A percentile compares a stretch with the other conserved stretches of the same genome.
These are phyloP conservation scores for Eupsilia transversa DNA, from an alignment of 2,888 invertebrate species.

Conservation along the genomic window DNA sequence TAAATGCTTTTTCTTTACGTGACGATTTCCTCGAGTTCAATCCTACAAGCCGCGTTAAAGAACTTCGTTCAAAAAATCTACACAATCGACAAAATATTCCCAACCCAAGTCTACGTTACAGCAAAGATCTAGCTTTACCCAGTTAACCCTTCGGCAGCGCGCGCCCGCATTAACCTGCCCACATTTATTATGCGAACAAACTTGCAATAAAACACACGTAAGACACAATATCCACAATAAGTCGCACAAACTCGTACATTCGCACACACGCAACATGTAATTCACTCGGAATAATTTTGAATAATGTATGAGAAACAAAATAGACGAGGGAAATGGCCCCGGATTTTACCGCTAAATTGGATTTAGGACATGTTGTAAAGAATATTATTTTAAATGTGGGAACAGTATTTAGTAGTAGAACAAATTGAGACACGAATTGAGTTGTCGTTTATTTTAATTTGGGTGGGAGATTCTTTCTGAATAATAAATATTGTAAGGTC, in stretches of 20 bases:
- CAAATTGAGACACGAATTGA: conserved; percentile 45
- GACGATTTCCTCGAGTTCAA: too few species aligned
- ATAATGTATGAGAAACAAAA: conserved; percentile 82
- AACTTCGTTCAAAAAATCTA: not conserved
- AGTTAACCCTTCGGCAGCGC: conserved; percentile 53
- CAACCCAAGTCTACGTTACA: conserved; percentile 18
- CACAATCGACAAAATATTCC: conserved; percentile 7
- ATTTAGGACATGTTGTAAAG: conserved; percentile 73
- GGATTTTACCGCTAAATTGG: conserved; percentile 78
- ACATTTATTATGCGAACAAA: conserved; percentile 55
- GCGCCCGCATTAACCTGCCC: conserved; percentile 55
- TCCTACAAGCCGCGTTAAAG: too few species aligned
- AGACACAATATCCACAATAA: conserved; percentile 58
- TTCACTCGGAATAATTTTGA: conserved; percentile 78
- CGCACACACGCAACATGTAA: conserved; percentile 72
- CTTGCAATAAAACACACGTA: conserved; percentile 66
- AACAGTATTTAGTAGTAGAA: conserved; percentile 64
- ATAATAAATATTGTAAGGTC: not conserved
- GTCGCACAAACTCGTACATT: conserved; percentile 62
- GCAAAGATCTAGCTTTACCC: conserved; percentile 39
- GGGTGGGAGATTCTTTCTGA: not conserved
- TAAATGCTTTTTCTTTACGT: too few species aligned
- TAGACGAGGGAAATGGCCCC: conserved; percentile 66
- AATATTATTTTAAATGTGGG: conserved; percentile 66
- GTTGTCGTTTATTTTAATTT: conserved; percentile 22